phyloP scores from a whole-genome alignment of 2,888 invertebrate genomes.

The Eupithecia subumbrata region DNA sequence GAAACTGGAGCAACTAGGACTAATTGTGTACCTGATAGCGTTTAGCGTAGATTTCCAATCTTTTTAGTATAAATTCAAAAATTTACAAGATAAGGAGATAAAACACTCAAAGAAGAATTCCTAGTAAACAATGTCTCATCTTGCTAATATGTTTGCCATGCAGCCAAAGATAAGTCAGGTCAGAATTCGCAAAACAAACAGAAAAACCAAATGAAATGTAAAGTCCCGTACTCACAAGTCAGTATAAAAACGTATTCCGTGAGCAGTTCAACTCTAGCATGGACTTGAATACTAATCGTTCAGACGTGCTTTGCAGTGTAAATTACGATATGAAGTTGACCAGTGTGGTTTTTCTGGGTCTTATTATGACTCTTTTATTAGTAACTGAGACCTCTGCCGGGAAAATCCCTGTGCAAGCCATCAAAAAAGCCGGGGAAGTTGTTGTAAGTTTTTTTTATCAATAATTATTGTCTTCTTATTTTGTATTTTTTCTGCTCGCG shows the following conservation, averaged over 20 bases:
- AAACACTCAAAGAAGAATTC: background rate
- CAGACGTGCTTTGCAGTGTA: constrained; percentile 10
- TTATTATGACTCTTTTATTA: constrained; percentile 41
- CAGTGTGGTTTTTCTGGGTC: constrained; percentile 29
- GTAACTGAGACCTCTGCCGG: constrained; percentile 48
- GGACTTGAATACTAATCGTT: constrained; percentile 27
- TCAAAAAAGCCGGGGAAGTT: constrained; percentile 54
- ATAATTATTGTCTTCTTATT: no score
- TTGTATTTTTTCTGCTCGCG: background rate
- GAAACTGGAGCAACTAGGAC: no score
- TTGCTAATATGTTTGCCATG: constrained; percentile 6
- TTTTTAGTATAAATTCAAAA: background rate
- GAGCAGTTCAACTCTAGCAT: constrained; percentile 27
- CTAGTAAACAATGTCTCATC: constrained; percentile 1
- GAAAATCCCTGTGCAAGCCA: constrained; percentile 56
- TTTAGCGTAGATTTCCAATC: no score
- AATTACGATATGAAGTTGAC: constrained; percentile 47
- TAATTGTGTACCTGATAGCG: no score
- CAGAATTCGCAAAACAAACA: constrained; percentile 31
- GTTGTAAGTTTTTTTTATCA: constrained; percentile 51
- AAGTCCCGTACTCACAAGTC: constrained; percentile 34
- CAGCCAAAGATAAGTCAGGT: constrained; percentile 24
- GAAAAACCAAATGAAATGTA: constrained; percentile 24
- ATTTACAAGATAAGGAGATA: background rate
- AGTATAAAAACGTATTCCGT: constrained; percentile 36